phyloP scores from a whole-genome alignment of 2,113 vertebrate genomes.

The Platysteira castanea region DNA sequence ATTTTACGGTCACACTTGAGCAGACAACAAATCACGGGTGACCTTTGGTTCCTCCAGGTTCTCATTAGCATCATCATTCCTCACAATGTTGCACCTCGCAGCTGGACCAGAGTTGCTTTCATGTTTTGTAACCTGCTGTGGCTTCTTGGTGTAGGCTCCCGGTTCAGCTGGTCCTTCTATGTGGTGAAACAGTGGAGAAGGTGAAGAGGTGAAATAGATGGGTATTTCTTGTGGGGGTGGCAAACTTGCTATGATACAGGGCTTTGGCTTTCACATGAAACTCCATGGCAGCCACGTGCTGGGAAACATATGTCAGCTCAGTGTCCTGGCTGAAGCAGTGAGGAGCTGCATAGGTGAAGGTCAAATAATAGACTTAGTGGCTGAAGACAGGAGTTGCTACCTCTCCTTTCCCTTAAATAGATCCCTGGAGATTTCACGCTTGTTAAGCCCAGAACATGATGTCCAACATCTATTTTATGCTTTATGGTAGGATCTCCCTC shows the following conservation, averaged over 20 bases:
- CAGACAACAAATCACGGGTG: neutral
- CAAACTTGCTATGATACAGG: neutral
- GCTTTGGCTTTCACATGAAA: fast-evolving
- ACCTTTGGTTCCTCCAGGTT: neutral
- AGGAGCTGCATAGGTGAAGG: neutral
- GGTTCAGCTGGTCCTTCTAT: neutral
- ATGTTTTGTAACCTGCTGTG: neutral
- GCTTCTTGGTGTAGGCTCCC: neutral
- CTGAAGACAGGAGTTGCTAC: neutral
- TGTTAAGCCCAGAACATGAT: neutral
- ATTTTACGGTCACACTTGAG: slow-evolving; percentile 9
- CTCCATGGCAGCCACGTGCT: fast-evolving
- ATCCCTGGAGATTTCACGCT: neutral
- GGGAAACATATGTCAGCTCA: fast-evolving
- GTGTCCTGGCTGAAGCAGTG: neutral
- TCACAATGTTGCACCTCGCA: fast-evolving
- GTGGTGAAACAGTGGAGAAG: neutral
- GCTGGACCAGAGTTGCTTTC: fast-evolving
- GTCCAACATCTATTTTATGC: neutral
- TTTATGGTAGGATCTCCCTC: neutral
- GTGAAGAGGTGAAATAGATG: neutral
- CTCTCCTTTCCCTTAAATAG: neutral
- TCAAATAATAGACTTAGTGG: neutral
- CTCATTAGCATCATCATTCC: neutral
- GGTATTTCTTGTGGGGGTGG: neutral